Conservation (phyloP, 2,888 invertebrate species). For the Andrena bucephala region DNA sequence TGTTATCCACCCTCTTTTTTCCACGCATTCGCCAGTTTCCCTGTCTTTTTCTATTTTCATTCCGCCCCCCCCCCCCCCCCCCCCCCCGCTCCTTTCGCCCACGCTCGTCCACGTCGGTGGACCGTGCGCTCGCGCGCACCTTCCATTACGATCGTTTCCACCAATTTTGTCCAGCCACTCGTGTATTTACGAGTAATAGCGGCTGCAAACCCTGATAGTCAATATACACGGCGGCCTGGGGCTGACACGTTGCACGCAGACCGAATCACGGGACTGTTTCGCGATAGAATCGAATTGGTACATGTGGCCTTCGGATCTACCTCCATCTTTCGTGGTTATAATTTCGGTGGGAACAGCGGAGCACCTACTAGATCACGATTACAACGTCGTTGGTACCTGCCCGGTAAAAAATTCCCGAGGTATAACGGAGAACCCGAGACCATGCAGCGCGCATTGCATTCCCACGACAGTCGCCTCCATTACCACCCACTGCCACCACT, state of each 20-base stretch:
- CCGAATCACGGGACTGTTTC: conserved; percentile 18
- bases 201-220: conserved; percentile 31
- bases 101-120: conserved; percentile 14
- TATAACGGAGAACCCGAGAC: no score
- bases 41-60: background rate
- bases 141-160: conserved; percentile 70
- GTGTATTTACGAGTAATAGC: conserved; percentile 55
- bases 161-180: conserved; percentile 59
- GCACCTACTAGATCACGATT: no score
- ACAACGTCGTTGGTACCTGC: background rate
- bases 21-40: background rate
- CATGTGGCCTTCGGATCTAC: background rate
- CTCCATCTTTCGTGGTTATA: background rate
- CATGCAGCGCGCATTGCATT: no score
- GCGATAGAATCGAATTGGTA: background rate
- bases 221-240: conserved; percentile 44
- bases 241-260: conserved; percentile 21
- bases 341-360: background rate
- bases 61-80: no score
- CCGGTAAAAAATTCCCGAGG: no score
- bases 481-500: background rate
- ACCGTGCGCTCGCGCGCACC: conserved; percentile 14
- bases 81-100: background rate
- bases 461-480: background rate
- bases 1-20: background rate